Conservation (phyloP, 2,113 vertebrate species). For the Hymenochirus boettgeri region DNA sequence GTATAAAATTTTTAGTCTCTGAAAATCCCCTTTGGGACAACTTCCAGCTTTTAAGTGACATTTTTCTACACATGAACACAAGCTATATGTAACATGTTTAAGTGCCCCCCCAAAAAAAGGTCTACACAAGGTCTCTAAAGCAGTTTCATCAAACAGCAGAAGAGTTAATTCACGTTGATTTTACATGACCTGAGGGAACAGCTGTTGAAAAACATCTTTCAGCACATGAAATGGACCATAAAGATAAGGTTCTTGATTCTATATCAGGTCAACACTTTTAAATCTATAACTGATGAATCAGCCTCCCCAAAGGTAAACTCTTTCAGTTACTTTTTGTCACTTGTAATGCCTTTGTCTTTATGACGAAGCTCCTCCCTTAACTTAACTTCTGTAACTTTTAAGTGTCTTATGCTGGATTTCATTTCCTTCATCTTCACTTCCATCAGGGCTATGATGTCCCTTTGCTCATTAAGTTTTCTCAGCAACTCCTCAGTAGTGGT, state of each 20-base stretch:
- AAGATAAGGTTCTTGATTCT: background rate
- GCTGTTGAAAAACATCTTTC: background rate
- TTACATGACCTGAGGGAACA: background rate
- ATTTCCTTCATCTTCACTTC: slow-evolving; percentile 98
- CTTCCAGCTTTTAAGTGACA: too few relatives aligned
- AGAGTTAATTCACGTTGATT: background rate
- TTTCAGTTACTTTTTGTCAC: background rate
- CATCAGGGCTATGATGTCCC: slow-evolving; percentile 95
- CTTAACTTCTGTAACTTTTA: slow-evolving; percentile 84
- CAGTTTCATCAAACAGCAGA: background rate
- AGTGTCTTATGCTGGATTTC: slow-evolving; percentile 92
- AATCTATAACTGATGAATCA: background rate
- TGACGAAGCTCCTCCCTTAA: slow-evolving; percentile 89
- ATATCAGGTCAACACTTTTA: background rate
- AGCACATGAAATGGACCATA: background rate
- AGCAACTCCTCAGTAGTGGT: slow-evolving; percentile 92
- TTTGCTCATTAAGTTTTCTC: slow-evolving; percentile 92
- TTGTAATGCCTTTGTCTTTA: slow-evolving; percentile 72
- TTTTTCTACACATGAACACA: background rate
- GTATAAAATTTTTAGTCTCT: too few relatives aligned
- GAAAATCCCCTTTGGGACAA: too few relatives aligned
- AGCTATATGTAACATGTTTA: background rate
- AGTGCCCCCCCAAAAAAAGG: background rate
- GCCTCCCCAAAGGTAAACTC: background rate
- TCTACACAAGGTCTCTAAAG: background rate